phyloP scores from a whole-genome alignment of 2,888 invertebrate genomes.

The Lepidochrysops patricia region DNA sequence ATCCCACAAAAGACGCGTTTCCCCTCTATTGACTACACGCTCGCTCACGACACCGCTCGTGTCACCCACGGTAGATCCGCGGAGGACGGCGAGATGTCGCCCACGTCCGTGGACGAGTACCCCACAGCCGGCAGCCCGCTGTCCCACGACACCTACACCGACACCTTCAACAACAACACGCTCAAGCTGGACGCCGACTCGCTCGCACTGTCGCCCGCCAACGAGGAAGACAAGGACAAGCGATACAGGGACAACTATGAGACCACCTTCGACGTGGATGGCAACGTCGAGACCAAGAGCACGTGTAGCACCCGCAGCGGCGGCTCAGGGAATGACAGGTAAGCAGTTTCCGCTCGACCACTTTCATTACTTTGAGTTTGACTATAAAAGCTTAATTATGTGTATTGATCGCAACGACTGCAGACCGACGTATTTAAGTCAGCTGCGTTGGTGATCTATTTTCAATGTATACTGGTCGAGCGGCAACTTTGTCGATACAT shows the following conservation, averaged over 20 bases:
- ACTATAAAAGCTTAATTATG: no score
- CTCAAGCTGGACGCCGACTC: constrained; percentile 67
- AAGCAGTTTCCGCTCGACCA: no score
- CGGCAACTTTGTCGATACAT: no score
- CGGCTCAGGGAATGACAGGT: constrained; percentile 88
- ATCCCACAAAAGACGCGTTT: no score
- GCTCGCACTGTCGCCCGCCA: constrained; percentile 58
- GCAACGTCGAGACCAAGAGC: constrained; percentile 93
- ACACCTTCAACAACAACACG: constrained; percentile 65
- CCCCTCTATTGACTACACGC: no score
- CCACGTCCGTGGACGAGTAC: constrained; percentile 54
- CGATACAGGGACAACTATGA: constrained; percentile 80
- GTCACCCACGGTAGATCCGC: constrained; percentile 65
- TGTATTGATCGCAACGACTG: no score
- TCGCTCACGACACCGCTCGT: constrained; percentile 59
- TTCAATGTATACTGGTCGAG: no score
- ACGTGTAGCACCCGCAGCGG: constrained; percentile 87
- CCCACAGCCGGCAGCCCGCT: constrained; percentile 56
- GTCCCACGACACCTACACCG: constrained; percentile 77
- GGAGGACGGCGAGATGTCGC: constrained; percentile 66
- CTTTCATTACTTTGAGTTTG: no score
- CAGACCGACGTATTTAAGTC: no score
- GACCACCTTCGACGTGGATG: constrained; percentile 92
- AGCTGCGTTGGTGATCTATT: no score
- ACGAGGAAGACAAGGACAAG: constrained; percentile 20